These are phyloP conservation scores for Esox masquinongy DNA, from an alignment of 2,797 vertebrate species.

Conservation along the genomic window DNA sequence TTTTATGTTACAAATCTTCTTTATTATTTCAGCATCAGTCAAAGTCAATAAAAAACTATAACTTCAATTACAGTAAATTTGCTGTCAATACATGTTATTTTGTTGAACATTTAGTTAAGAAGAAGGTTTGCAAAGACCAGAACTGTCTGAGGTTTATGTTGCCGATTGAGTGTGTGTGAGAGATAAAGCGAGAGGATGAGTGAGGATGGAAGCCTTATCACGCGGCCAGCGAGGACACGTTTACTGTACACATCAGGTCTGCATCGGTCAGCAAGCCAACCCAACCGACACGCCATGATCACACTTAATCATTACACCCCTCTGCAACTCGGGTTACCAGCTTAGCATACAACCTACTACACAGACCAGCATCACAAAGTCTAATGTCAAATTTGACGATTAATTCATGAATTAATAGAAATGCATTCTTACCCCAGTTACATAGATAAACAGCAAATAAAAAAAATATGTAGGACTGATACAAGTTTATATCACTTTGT, in stretches of 20 bases:
- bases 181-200: not conserved
- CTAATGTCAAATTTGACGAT: not conserved
- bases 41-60: not conserved
- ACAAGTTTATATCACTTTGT: not conserved
- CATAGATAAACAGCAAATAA: not conserved
- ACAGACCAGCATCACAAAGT: not conserved
- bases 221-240: slow-evolving; percentile 29
- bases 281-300: not conserved
- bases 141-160: not conserved
- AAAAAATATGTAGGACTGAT: not conserved
- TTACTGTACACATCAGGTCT: slow-evolving; percentile 44
- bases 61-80: not conserved
- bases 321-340: not conserved
- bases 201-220: slow-evolving; percentile 23
- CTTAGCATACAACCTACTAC: not conserved
- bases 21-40: not conserved
- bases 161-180: not conserved
- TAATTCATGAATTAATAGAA: not conserved
- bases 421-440: not conserved
- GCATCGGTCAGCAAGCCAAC: slow-evolving; percentile 15
- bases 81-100: not conserved
- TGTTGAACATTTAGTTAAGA: not conserved
- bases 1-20: not conserved
- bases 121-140: not conserved
- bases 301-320: slow-evolving; percentile 12